Evolutionary conservation across 2,797 vertebrate species (phyloP).

Genomic region (Eremophila alpestris): DNA sequence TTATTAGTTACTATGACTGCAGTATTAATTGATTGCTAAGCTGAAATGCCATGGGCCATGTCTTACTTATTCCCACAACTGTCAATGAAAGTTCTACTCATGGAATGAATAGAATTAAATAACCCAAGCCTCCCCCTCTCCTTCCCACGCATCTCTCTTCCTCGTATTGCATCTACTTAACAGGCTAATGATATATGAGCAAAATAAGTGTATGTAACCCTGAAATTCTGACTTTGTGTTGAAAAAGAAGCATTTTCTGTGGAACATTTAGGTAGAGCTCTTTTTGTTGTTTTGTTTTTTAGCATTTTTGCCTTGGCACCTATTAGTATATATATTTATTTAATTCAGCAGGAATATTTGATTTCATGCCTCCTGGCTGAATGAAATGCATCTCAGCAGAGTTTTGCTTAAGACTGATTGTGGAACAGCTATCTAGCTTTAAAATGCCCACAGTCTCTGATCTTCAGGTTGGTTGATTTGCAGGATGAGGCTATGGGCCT

Average conservation of each 20-base stretch:
- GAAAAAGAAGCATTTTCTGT: not conserved
- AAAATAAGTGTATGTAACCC: not conserved
- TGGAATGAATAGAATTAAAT: conserved; percentile 42
- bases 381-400: not conserved
- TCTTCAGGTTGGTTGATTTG: not conserved
- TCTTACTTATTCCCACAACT: conserved; percentile 23
- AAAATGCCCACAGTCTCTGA: not conserved
- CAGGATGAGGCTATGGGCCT: not conserved
- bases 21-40: conserved; percentile 44
- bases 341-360: not conserved
- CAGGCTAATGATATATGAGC: not conserved
- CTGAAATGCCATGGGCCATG: conserved; percentile 8
- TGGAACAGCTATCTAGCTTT: not conserved
- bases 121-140: conserved; percentile 17
- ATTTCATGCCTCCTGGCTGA: not conserved
- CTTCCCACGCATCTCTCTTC: not conserved
- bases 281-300: not conserved
- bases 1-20: conserved; percentile 39
- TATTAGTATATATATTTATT: not conserved
- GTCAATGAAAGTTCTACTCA: conserved; percentile 24
- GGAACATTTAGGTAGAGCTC: not conserved
- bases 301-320: not conserved
- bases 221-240: not conserved
- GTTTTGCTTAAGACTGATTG: not conserved
- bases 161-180: not conserved